Base-by-base conservation (phyloP, 2,888 invertebrate genomes). In the Himalopsyche japonica region DNA sequence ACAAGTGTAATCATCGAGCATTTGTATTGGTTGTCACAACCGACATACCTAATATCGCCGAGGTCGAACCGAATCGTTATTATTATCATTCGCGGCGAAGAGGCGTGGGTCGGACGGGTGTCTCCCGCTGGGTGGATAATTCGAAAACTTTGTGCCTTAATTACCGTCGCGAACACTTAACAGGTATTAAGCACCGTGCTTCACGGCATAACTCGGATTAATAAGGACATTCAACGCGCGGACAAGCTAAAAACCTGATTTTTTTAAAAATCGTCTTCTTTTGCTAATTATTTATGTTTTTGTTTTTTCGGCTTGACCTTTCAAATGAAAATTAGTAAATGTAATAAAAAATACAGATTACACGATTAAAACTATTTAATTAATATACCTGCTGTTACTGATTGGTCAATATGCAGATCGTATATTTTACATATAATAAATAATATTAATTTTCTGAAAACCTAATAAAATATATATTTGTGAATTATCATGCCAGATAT, bases 131-230 rank as follows among this genome's bases (percentile, higher is more conserved):
- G 48, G 85, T 81, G 81, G 81, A 81, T 83, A 70, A 85, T 83
- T 81, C 64, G 83, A 85, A 83, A 78, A 81, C 85, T 85, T 85
- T 85, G 85, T 85, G 83, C 79, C 70, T 79, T 85, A 85, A 85
- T 85, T 83, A 85, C 83, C 83, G 76, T 83, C 85, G 85, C 81
- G 77, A 76, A 81, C 81, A 76, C 81, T 85, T 85, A 85, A 85
- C 85, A 64, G 47, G 81, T 81, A 81, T 83, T 85, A 83, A 85
- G 83, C 78, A 48, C 76, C 32, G 76, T 37, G 83, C 83, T 80
- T 83, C 80, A 81, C 84, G 82, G 80, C 32, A 70, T 85, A 85
- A 83, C 83, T 81, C 43, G 76, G 82, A 83, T 83, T 79, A 70
- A 70, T 70, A 82, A 85, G 81, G 76, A 80, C 76, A 30, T 81